Evolutionary conservation across 2,797 vertebrate species (phyloP), one percentile per base, ranked within the genome.

Genomic region (Sebastes iracundus): DNA sequence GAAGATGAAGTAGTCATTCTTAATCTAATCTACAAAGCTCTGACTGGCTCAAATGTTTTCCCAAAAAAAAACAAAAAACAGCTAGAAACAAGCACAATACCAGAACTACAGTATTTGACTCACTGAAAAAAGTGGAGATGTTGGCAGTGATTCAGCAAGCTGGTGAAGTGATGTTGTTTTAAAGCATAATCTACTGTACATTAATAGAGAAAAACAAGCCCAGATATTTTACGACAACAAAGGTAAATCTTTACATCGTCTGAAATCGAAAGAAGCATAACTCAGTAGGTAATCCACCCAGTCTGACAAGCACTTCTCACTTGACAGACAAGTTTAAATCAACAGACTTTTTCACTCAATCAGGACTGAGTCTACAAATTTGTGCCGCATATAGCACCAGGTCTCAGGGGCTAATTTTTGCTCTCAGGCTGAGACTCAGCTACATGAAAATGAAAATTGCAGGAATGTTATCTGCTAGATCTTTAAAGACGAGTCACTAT

Each of bases 401-500:
- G 11, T 49, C 27, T 62, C 16, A 9, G 28, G 12, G 10, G 3
- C 3, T 28, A n/a, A 11, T 27, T 9, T 67, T 27, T 49, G 67
- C 38, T 56, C 11, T 22, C 22, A n/a, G 30, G 8, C 33, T 27
- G 25, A 66, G 18, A 68, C 61, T 64, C 30, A 46, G 20, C 32
- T 27, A 12, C 38, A 71, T 16, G 61, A 60, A 28, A 72, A 30
- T 53, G 32, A 72, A 65, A 79, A 61, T 4, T 28, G 12, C 49
- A 59, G 8, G 6, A 55, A 72, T 27, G 23, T 55, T 72, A 28
- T 20, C 18, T 30, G 7, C n/a, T 68, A 30, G 5, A 75, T 35
- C 58, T 74, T 79, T 42, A 20, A 75, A 71, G 55, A 75, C 27
- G 58, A 60, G 18, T 69, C 62, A 70, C 38, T 38, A 38, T 80